Conservation (phyloP, 2,888 invertebrate species). For the Schizotus pectinicornis region DNA sequence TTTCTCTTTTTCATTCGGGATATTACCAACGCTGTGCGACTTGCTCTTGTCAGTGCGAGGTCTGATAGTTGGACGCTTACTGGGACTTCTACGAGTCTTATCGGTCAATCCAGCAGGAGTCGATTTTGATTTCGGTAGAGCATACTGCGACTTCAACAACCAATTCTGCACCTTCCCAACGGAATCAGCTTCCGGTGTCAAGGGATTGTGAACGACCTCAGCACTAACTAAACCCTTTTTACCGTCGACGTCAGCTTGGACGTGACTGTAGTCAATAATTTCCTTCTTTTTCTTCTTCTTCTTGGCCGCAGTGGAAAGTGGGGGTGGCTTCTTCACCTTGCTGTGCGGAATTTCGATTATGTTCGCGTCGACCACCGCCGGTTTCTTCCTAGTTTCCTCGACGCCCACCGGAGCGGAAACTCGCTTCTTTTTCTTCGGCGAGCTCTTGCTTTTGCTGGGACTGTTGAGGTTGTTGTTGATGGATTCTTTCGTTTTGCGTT, state of each 20-base stretch:
- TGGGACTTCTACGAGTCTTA: conserved; percentile 62
- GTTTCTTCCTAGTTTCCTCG: conserved; percentile 63
- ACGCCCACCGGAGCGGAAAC: conserved; percentile 59
- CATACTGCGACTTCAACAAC: conserved; percentile 76
- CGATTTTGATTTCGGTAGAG: conserved; percentile 82
- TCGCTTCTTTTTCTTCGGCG: conserved; percentile 58
- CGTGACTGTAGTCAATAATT: conserved; percentile 79
- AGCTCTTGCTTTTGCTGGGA: conserved; percentile 51
- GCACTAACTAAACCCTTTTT: conserved; percentile 60
- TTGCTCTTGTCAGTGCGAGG: conserved; percentile 66
- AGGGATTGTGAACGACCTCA: conserved; percentile 59
- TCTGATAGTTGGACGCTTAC: conserved; percentile 58
- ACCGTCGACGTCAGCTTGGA: conserved; percentile 65
- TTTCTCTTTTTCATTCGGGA: conserved; percentile 67
- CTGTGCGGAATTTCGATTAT: conserved; percentile 55
- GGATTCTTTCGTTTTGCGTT: conserved; percentile 45
- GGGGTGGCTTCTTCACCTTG: conserved; percentile 57
- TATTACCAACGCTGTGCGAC: conserved; percentile 70
- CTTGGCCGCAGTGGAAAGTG: conserved; percentile 49
- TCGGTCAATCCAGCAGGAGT: conserved; percentile 77
- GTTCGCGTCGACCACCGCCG: conserved; percentile 52
- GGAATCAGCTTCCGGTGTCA: conserved; percentile 61
- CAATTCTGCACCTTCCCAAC: conserved; percentile 86
- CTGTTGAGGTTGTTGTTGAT: conserved; percentile 52
- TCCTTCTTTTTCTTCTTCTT: conserved; percentile 72